Conservation (phyloP, 2,888 invertebrate genomes). For the Drosophila helvetica region DNA sequence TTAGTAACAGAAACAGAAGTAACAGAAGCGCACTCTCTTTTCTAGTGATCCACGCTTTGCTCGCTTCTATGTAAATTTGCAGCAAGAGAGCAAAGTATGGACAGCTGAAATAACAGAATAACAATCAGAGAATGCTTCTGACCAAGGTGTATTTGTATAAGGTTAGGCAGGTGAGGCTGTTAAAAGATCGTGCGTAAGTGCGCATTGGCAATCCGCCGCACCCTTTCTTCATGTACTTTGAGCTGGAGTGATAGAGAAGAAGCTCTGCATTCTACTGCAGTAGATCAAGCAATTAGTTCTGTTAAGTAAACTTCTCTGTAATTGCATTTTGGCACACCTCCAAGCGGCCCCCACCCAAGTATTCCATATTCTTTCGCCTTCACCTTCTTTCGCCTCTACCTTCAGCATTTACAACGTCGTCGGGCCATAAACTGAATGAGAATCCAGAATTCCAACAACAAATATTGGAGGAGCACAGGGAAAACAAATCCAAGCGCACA, state of each 20-base stretch:
- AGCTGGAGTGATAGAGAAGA: neutral
- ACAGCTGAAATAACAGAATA: no score
- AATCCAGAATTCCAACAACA: conserved; percentile 50
- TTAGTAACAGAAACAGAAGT: neutral
- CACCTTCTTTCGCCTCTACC: conserved; percentile 38
- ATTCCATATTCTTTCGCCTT: conserved; percentile 40
- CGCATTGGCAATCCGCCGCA: neutral
- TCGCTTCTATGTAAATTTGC: neutral
- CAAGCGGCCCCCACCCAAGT: conserved; percentile 39
- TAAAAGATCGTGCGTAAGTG: neutral
- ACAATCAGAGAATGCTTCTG: neutral
- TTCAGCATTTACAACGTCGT: conserved; percentile 42
- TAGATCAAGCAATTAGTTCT: neutral
- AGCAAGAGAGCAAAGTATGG: no score
- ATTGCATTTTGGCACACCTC: conserved; percentile 33
- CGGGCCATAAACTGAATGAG: conserved; percentile 17
- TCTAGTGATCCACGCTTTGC: no score
- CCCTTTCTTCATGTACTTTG: neutral
- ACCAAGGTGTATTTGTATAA: neutral
- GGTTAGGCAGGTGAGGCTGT: neutral
- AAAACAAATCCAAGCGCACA: conserved; percentile 45
- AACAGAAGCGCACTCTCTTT: neutral
- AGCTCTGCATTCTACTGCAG: neutral
- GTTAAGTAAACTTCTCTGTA: neutral
- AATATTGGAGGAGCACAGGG: conserved; percentile 53